These are phyloP conservation scores for Hyphantria cunea DNA, from an alignment of 1,140 invertebrate species.

Conservation along the genomic window DNA sequence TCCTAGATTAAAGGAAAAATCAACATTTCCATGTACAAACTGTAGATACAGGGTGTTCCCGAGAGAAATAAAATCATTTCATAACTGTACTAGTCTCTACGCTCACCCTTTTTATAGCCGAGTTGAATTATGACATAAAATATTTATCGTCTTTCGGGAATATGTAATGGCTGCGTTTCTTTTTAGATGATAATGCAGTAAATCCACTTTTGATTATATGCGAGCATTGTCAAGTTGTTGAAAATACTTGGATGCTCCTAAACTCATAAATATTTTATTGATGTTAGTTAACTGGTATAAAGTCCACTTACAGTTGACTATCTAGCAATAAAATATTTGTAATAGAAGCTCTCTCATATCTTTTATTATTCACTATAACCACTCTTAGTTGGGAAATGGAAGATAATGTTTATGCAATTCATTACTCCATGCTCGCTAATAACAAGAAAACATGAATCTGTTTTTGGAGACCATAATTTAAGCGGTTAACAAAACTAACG, in stretches of 20 bases:
- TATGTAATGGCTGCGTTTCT: slow-evolving; percentile 57
- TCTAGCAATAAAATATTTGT: too few species aligned
- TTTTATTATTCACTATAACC: too few species aligned
- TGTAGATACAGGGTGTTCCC: slow-evolving; percentile 44
- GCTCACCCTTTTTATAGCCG: slow-evolving; percentile 61
- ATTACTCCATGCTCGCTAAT: not conserved
- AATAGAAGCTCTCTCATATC: too few species aligned
- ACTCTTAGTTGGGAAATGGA: too few species aligned
- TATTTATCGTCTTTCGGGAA: slow-evolving; percentile 66
- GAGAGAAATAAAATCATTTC: slow-evolving; percentile 52
- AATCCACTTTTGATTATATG: slow-evolving; percentile 49
- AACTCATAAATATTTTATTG: not conserved
- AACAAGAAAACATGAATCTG: not conserved
- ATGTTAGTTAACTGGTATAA: not conserved
- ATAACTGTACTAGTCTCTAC: slow-evolving; percentile 39
- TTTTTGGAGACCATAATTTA: too few species aligned
- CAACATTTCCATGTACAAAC: slow-evolving; percentile 40
- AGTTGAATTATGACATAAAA: slow-evolving; percentile 71
- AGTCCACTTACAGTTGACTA: too few species aligned
- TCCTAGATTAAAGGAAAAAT: slow-evolving; percentile 44
- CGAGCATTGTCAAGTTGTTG: slow-evolving; percentile 22
- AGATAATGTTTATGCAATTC: too few species aligned
- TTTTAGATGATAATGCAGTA: slow-evolving; percentile 56
- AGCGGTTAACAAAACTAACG: too few species aligned
- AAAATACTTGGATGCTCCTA: not conserved